Evolutionary conservation across 2,797 vertebrate species (phyloP), one percentile per base, ranked within the genome.

Genomic region (Megalops cyprinoides): DNA sequence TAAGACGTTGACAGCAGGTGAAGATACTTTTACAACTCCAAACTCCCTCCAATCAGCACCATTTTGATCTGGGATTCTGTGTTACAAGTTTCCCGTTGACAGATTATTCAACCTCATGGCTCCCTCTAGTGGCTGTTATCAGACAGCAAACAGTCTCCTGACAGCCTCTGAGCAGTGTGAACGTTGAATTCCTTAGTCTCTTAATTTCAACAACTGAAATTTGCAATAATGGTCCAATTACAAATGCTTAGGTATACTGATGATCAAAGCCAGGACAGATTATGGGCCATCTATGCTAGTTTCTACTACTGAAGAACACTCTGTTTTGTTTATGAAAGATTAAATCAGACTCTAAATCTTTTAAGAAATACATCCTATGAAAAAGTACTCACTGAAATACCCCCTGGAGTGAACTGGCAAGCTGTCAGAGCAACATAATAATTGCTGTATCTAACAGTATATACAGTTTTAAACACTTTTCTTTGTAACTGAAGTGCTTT

Each of bases 91-190:
- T 67, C 20, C 55, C 8, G 23, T 46, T 31, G 44, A 74, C 23
- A 74, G 10, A 28, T 37, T 46, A 20, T 18, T 62, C 55, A 49
- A 46, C 51, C 9, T 65, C 42, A 51, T 39, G 65, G 56, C 79
- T 76, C 71, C 74, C 69, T 60, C 55, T 49, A 80, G 55, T 74
- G 73, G 44, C 55, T 23, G 20, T 48, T 20, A 25, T 51, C 53
- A 49, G 55, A 51, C 53, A 60, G 49, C 71, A 55, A 53, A 42
- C 25, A 7, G 3, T 20, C 18, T 31, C 37, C 23, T 73, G 28
- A 73, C 9, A 2, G 9, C n/a, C 18, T 49, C 28, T 20, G 1
- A 49, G 28, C 20, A 44, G 10, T 25, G 67, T 42, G 23, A n/a
- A n/a, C n/a, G n/a, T 77, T 37, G 23, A 75, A 34, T 39, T 77